These are phyloP conservation scores for Galeopsomyia nigrocyanea DNA, from an alignment of 2,888 invertebrate genomes.

Conservation along the genomic window DNA sequence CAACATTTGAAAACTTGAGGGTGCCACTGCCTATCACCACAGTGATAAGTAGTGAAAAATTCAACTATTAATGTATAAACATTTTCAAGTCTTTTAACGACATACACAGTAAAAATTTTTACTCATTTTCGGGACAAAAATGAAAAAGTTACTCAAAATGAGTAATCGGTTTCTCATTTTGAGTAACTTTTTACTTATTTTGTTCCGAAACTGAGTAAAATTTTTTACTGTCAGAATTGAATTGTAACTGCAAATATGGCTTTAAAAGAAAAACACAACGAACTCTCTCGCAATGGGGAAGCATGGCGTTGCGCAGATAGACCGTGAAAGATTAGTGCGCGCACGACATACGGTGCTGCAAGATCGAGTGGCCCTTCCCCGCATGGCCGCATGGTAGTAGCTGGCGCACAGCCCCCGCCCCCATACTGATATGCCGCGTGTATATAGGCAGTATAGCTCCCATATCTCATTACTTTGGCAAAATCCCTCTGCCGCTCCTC, in stretches of 20 bases:
- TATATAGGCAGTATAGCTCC: constrained; percentile 45
- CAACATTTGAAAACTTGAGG: no score
- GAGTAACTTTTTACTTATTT: no score
- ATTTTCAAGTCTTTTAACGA: no score
- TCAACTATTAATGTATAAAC: no score
- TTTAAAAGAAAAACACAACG: not conserved
- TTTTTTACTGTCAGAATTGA: no score
- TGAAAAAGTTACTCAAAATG: no score
- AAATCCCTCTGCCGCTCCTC: constrained; percentile 52
- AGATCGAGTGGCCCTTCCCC: constrained; percentile 36
- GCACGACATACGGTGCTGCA: constrained; percentile 55
- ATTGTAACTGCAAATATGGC: not conserved
- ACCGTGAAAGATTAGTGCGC: constrained; percentile 62
- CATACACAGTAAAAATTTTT: no score
- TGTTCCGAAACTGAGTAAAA: no score
- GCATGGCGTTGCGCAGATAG: constrained; percentile 57
- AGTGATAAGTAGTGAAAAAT: no score
- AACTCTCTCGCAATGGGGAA: not conserved
- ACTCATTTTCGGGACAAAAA: no score
- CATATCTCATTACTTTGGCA: constrained; percentile 62
- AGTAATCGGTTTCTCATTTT: no score
- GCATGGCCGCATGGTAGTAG: constrained; percentile 28
- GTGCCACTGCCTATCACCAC: no score
- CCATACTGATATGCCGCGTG: constrained; percentile 44
- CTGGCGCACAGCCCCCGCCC: constrained; percentile 47